Base-by-base conservation (phyloP, 2,797 vertebrate species). In the Geotria australis region DNA sequence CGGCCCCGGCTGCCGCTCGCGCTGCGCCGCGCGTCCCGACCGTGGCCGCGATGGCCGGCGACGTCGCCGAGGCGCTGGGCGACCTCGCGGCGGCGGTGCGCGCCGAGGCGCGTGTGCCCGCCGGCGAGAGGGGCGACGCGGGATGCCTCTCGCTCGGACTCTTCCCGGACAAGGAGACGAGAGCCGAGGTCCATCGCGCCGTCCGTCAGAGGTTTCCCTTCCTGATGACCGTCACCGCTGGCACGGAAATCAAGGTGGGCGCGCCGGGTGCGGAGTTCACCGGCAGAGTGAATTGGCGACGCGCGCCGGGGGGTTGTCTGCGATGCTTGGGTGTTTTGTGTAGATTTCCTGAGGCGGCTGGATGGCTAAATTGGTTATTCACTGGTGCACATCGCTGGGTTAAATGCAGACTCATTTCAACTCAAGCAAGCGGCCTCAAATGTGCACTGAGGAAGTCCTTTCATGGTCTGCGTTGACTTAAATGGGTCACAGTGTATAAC, bases 141-240 rank as follows among this genome's bases (percentile, higher is more conserved):
- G 1, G 48, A 46, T 70, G 74, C 48, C 63, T 89, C 9, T 79
- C 75, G 0, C 63, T 94, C 56, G 88, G 84, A 46, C 67, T 60
- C 11, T 70, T 83, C 11, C 58, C 66, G 8, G 78, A 83, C 58
- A 95, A 86, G 70, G 72, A 67, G 57, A 71, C 69, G 56, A 71
- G 89, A 61, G 79, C 81, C 7, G 66, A 62, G 6, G 66, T 96
- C 45, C 88, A 91, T 64, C 68, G 76, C 10, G 75, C 77, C 1
- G 61, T 95, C 12, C 72, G 78, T 11, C 77, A 81, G 65, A 71
- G 67, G 58, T 94, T 79, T 68, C 85, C 86, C 13, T 85, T 83
- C 63, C 72, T 98, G 56, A 68, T 79, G 68, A 93, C 86, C 0
- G 57, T 75, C 63, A 86, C 81, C n/a, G 77, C 70, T 60, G 75